These are phyloP conservation scores for Seriola dumerili DNA, from an alignment of 2,113 vertebrate species.

Conservation along the genomic window DNA sequence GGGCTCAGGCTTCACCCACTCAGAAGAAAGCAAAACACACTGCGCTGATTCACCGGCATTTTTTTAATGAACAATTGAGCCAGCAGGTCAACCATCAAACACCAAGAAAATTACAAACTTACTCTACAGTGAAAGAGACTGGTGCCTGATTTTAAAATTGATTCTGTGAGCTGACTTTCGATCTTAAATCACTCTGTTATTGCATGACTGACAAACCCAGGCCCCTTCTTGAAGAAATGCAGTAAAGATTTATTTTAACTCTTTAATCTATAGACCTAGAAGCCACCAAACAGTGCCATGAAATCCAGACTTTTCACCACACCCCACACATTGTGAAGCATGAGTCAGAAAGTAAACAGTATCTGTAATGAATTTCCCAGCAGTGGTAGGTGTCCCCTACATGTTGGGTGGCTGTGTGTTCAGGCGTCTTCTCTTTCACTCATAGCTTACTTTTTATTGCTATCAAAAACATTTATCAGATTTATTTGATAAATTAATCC, in stretches of 20 bases:
- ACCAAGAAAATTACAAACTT: conserved; percentile 63
- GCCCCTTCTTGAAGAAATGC: conserved; percentile 21
- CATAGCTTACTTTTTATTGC: conserved; percentile 42
- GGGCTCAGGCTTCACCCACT: conserved; percentile 50
- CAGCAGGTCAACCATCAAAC: conserved; percentile 81
- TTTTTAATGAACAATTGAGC: conserved; percentile 63
- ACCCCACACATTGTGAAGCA: conserved; percentile 36
- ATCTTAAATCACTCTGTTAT: conserved; percentile 40
- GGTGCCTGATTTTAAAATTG: conserved; percentile 42
- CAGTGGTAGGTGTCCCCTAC: conserved; percentile 25
- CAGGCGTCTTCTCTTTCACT: conserved; percentile 41
- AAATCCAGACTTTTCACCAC: conserved; percentile 25
- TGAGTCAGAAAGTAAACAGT: conserved; percentile 62
- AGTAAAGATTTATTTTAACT: conserved; percentile 41
- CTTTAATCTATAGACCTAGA: conserved; percentile 36
- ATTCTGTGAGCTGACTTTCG: conserved; percentile 14
- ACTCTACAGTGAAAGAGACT: conserved; percentile 15
- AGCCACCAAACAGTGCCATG: conserved; percentile 23
- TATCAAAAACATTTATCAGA: conserved; percentile 63
- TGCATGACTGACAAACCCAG: conserved; percentile 42
- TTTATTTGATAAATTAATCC: conserved; percentile 59
- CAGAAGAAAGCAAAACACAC: conserved; percentile 43
- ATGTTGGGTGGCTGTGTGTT: conserved; percentile 45
- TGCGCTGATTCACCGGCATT: conserved; percentile 44
- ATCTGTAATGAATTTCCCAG: conserved; percentile 57